phyloP scores from a whole-genome alignment of 2,888 invertebrate genomes.

The Noctua comes region DNA sequence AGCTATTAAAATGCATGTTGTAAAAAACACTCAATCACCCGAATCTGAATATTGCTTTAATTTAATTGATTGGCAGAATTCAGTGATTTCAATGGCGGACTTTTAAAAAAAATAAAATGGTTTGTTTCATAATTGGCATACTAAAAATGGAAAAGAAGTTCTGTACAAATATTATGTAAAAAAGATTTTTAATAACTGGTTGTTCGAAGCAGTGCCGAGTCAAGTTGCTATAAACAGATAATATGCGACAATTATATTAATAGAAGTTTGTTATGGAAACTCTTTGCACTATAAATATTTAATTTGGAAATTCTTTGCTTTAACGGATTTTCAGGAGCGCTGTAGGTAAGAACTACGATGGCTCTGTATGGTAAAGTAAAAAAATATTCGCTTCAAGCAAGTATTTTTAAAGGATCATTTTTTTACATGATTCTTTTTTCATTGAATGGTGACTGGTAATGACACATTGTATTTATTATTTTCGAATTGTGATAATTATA shows the following conservation, averaged over 20 bases:
- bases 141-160: background rate
- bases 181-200: no score
- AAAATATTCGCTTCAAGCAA: slow-evolving; percentile 11
- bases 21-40: background rate
- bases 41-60: background rate
- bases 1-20: background rate
- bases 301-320: slow-evolving; percentile 17
- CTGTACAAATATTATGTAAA: background rate
- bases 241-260: background rate
- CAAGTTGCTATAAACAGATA: no score
- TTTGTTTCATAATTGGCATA: background rate
- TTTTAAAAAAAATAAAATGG: background rate
- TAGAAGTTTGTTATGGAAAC: slow-evolving; percentile 21
- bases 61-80: background rate
- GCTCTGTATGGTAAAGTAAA: slow-evolving; percentile 1
- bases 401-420: background rate
- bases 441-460: background rate
- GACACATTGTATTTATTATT: background rate
- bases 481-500: background rate
- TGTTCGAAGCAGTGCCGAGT: no score
- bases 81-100: background rate
- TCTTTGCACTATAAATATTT: no score
- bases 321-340: slow-evolving; percentile 30
- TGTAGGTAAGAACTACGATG: slow-evolving; percentile 10
- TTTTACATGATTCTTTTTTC: background rate